Percentiles rank a stretch among this genome's conserved stretches.
phyloP scores from a whole-genome alignment of 2,797 vertebrate species.

The Mycteria americana region DNA sequence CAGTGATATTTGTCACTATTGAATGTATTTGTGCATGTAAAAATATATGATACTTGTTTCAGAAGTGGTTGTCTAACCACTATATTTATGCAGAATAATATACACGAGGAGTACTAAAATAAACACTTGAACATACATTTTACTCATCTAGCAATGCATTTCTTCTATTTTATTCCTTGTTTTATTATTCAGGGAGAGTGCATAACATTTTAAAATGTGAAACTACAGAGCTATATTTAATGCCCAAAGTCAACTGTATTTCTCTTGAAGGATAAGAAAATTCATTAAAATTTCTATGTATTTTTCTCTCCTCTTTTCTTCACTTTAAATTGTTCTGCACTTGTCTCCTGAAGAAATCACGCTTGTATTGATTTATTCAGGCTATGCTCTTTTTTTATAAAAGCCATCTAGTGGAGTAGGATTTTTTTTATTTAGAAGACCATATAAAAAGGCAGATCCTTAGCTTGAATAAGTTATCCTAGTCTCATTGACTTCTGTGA shows the following conservation, averaged over 20 bases:
- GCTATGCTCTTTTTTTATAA: not conserved
- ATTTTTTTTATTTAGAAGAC: not conserved
- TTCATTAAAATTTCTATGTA: not conserved
- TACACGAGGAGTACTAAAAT: not conserved
- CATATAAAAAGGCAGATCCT: not conserved
- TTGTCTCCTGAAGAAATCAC: not conserved
- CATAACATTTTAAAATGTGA: not conserved
- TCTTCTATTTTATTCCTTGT: not conserved
- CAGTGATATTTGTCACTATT: not conserved
- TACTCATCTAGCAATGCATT: not conserved
- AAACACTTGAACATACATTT: not conserved
- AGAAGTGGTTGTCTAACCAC: not conserved
- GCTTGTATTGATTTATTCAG: not conserved
- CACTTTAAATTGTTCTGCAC: not conserved
- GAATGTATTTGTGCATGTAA: not conserved
- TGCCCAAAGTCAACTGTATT: not conserved
- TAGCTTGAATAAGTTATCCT: not conserved
- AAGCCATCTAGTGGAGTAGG: not conserved
- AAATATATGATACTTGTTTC: not conserved
- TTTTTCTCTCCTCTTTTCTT: not conserved
- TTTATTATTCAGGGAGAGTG: not conserved
- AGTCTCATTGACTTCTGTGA: not conserved
- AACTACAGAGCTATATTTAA: not conserved
- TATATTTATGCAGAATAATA: not conserved
- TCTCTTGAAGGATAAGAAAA: not conserved